Conservation (phyloP, 2,797 vertebrate species). For the Lemur catta region DNA sequence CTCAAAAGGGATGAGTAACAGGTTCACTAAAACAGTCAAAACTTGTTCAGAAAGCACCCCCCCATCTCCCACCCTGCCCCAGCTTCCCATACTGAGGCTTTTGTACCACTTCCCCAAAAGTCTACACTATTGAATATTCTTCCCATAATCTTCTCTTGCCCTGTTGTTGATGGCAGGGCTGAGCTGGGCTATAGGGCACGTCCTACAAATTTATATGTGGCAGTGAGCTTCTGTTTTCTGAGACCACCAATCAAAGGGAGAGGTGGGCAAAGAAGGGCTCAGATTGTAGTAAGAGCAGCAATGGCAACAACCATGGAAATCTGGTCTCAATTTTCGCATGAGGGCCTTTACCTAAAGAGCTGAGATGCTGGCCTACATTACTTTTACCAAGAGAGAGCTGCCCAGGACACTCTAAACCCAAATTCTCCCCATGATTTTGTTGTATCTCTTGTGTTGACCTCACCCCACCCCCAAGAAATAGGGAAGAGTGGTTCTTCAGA, state of each 20-base stretch:
- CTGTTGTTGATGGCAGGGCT: not conserved
- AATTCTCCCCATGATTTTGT: not conserved
- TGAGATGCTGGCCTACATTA: not conserved
- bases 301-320: not conserved
- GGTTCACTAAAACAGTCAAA: not conserved
- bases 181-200: not conserved
- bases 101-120: not conserved
- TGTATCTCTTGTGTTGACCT: not conserved
- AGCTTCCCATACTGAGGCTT: not conserved
- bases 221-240: not conserved
- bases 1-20: constrained; percentile 32
- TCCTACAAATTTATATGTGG: not conserved
- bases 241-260: not conserved
- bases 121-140: not conserved
- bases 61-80: not conserved
- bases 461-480: not conserved
- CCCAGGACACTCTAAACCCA: not conserved
- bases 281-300: not conserved
- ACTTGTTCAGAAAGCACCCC: not conserved
- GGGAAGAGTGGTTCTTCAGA: not conserved
- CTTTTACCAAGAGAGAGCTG: not conserved
- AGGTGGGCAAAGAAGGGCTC: not conserved
- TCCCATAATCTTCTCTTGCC: not conserved
- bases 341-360: not conserved
- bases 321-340: not conserved